These are phyloP conservation scores for Rhopalosiphum padi DNA, from an alignment of 1,140 invertebrate genomes.

Conservation along the genomic window DNA sequence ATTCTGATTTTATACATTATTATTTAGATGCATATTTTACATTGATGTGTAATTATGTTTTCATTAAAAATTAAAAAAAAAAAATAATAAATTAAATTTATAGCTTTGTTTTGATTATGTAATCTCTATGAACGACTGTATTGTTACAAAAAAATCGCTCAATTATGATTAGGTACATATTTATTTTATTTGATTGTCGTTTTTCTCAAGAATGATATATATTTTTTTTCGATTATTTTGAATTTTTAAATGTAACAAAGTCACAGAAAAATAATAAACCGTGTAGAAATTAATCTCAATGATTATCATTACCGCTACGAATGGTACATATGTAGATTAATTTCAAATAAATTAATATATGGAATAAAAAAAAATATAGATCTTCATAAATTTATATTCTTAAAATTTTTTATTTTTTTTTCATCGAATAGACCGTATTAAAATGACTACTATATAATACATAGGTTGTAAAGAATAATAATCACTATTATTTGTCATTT, in stretches of 20 bases:
- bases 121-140: neutral
- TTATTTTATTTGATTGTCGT: neutral
- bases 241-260: neutral
- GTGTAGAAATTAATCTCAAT: neutral
- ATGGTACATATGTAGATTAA: neutral
- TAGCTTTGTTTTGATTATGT: neutral
- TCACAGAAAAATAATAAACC: neutral
- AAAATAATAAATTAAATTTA: neutral
- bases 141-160: neutral
- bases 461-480: neutral
- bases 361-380: neutral
- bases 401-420: neutral
- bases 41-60: neutral
- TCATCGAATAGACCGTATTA: neutral
- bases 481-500: neutral
- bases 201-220: neutral
- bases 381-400: neutral
- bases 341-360: neutral
- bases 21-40: neutral
- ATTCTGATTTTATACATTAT: neutral
- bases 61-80: neutral
- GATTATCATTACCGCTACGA: neutral
- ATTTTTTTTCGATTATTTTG: neutral
- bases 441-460: neutral
- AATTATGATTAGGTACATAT: neutral